Percentiles rank a stretch among this genome's conserved stretches.
These are phyloP conservation scores for Sussaba pulchella DNA, from an alignment of 2,888 invertebrate species.

Conservation along the genomic window DNA sequence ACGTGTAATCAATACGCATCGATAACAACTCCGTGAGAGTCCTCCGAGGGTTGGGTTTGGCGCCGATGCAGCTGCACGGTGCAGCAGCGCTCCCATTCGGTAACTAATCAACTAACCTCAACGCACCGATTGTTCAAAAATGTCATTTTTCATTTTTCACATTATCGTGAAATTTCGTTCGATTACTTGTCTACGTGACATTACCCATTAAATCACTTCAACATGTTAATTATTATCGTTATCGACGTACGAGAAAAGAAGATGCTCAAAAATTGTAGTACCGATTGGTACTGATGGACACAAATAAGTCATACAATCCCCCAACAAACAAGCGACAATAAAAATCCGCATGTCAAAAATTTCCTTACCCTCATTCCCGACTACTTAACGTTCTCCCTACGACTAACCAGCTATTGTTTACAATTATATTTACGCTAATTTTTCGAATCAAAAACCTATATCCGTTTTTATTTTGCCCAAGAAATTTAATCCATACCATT, in stretches of 20 bases:
- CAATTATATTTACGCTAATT: not conserved
- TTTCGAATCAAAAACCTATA: not conserved
- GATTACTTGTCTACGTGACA: not conserved
- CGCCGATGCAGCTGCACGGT: constrained; percentile 59
- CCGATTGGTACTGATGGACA: too few relatives aligned
- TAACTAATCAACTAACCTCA: not conserved
- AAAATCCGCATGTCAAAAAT: too few relatives aligned
- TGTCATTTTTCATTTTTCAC: not conserved
- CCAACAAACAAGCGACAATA: too few relatives aligned
- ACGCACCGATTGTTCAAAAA: not conserved
- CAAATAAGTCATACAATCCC: too few relatives aligned
- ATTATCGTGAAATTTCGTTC: not conserved
- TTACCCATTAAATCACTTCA: not conserved
- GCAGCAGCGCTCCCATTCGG: constrained; percentile 16
- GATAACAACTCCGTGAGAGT: constrained; percentile 56
- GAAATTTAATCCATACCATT: constrained; percentile 4
- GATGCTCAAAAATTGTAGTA: too few relatives aligned
- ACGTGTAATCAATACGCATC: constrained; percentile 65
- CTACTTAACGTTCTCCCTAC: too few relatives aligned
- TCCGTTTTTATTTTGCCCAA: not conserved
- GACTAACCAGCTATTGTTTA: too few relatives aligned
- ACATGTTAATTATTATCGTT: too few relatives aligned
- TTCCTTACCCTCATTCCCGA: too few relatives aligned
- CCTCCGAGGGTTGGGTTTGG: constrained; percentile 60
- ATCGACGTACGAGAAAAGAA: too few relatives aligned